Conservation (phyloP, 2,888 invertebrate genomes). For the Heliconius ethilla region DNA sequence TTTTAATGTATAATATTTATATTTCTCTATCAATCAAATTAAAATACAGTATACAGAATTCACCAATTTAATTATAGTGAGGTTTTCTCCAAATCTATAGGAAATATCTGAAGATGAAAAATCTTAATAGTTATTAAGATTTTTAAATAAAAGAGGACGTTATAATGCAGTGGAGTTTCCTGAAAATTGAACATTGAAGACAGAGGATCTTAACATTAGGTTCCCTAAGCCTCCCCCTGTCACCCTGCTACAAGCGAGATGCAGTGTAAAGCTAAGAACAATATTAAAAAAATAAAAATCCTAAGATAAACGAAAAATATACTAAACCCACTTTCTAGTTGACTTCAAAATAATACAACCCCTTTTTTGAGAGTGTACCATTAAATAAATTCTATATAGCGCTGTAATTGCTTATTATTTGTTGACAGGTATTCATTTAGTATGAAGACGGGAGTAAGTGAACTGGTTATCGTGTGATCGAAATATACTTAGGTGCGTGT, state of each 20-base stretch:
- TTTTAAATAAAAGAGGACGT: no score
- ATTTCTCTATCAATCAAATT: no score
- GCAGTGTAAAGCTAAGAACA: background rate
- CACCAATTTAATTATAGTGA: no score
- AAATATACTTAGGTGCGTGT: no score
- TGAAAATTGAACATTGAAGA: background rate
- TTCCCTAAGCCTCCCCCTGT: background rate
- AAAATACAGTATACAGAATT: no score
- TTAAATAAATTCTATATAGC: constrained; percentile 31
- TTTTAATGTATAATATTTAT: no score
- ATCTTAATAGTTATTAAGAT: no score
- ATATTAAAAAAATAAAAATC: background rate
- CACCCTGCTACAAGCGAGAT: no score
- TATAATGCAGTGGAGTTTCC: no score
- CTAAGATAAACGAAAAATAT: background rate
- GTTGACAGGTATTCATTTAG: constrained; percentile 57
- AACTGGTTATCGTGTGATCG: constrained; percentile 25
- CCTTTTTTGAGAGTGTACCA: background rate
- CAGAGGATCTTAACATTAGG: background rate
- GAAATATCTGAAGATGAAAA: no score
- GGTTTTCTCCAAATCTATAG: no score
- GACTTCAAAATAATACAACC: constrained; percentile 19
- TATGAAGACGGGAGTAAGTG: constrained; percentile 27
- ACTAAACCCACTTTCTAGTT: constrained; percentile 11
- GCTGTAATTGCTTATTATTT: constrained; percentile 43